Percentiles rank a stretch among this genome's conserved stretches.
Evolutionary conservation across 2,888 invertebrate species (phyloP).

Genomic region (Drepanosiphum platanoidis): DNA sequence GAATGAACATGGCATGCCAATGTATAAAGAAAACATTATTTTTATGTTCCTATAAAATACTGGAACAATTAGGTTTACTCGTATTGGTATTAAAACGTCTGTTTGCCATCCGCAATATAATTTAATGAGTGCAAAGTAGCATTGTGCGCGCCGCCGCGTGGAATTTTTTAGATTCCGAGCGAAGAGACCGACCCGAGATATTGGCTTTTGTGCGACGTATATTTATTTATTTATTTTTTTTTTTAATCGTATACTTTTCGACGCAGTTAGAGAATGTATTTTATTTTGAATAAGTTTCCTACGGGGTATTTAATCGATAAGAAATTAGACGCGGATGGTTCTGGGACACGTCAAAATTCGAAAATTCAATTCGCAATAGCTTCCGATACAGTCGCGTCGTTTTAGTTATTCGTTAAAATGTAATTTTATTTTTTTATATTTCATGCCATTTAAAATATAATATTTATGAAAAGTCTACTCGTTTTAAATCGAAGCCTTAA

Average conservation of each 20-base stretch:
- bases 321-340: background rate
- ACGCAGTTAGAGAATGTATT: background rate
- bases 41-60: conserved; percentile 32
- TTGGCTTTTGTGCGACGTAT: background rate
- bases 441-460: too few species aligned
- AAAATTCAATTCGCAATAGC: background rate
- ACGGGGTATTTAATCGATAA: too few species aligned
- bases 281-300: background rate
- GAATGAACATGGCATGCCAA: conserved; percentile 28
- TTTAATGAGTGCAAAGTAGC: conserved; percentile 10
- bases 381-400: background rate
- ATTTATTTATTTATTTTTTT: too few species aligned
- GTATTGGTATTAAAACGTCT: conserved; percentile 19
- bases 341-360: background rate
- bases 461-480: too few species aligned
- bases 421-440: too few species aligned
- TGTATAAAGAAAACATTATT: conserved; percentile 15
- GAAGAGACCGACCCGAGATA: background rate
- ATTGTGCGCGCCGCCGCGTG: background rate
- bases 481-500: too few species aligned
- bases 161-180: background rate
- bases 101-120: background rate
- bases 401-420: background rate
- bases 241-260: background rate
- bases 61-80: conserved; percentile 35